Evolutionary conservation across 2,113 vertebrate species (phyloP).

Genomic region (Sphaerodactylus townsendi): DNA sequence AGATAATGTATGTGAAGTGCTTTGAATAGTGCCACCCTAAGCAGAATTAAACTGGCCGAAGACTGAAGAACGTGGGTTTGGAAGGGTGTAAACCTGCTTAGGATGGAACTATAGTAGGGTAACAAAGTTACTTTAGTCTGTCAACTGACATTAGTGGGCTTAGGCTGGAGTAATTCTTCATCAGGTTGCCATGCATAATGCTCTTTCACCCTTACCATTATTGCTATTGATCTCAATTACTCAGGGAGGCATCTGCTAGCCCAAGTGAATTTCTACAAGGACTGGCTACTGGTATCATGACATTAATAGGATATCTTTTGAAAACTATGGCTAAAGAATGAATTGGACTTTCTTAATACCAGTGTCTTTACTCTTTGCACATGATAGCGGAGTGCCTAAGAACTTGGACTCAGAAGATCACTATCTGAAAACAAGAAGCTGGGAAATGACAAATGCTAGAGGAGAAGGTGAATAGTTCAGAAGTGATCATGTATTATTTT

Average conservation of each 20-base stretch:
- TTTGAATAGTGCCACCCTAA: neutral
- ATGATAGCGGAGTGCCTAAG: neutral
- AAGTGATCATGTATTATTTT: constrained; percentile 71
- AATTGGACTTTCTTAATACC: neutral
- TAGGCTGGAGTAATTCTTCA: no score
- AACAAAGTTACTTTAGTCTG: no score
- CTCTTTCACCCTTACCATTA: no score
- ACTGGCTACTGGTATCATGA: no score
- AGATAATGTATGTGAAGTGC: neutral
- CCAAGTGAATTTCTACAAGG: no score
- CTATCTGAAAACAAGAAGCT: neutral
- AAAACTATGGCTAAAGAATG: neutral
- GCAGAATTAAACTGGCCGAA: no score
- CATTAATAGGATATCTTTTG: neutral
- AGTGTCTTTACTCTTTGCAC: neutral
- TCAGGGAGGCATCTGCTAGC: neutral
- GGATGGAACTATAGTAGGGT: no score
- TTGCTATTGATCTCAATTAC: neutral
- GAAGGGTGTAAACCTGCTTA: no score
- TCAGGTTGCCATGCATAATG: no score
- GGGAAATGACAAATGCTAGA: neutral
- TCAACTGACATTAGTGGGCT: no score
- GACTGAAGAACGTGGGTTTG: no score
- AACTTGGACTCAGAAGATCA: constrained; percentile 1
- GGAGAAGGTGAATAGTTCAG: constrained; percentile 74